These are phyloP conservation scores for Metridium senile DNA, from an alignment of 92 coral and sea anemone genomes.

Conservation along the genomic window DNA sequence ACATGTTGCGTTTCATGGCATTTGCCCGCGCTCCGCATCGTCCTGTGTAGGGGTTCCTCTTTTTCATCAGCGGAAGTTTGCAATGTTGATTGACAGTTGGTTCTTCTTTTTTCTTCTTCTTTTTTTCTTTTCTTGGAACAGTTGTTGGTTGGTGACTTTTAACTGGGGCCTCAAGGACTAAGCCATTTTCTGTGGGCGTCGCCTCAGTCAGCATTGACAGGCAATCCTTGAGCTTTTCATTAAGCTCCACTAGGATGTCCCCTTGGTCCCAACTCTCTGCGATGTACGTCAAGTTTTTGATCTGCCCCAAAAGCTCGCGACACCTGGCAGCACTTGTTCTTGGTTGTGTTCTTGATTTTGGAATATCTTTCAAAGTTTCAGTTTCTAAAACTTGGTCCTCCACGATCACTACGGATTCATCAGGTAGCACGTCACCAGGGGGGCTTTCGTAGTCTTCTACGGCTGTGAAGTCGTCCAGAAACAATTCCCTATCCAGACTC, in stretches of 20 bases:
- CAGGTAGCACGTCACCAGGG: neutral
- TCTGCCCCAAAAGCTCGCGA: neutral
- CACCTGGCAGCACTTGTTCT: neutral
- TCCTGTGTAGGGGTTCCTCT: slow-evolving; percentile 42
- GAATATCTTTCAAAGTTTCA: neutral
- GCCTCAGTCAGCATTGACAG: neutral
- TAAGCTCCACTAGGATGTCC: neutral
- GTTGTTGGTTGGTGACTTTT: neutral
- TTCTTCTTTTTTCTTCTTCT: neutral
- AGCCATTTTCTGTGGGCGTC: neutral
- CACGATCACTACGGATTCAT: neutral
- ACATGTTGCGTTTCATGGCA: slow-evolving; percentile 8
- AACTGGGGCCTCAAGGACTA: slow-evolving; percentile 11
- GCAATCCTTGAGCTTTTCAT: neutral
- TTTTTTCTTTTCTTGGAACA: neutral
- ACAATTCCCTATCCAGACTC: slow-evolving; percentile 14
- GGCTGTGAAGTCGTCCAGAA: neutral
- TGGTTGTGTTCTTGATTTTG: neutral
- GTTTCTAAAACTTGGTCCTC: neutral
- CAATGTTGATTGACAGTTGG: neutral
- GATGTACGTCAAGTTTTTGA: neutral
- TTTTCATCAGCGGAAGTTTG: slow-evolving; percentile 15
- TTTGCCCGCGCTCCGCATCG: slow-evolving; percentile 30
- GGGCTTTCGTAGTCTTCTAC: neutral
- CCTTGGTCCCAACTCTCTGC: neutral